Conservation (phyloP, 2,888 invertebrate species). For the Ennomos quercinarius region DNA sequence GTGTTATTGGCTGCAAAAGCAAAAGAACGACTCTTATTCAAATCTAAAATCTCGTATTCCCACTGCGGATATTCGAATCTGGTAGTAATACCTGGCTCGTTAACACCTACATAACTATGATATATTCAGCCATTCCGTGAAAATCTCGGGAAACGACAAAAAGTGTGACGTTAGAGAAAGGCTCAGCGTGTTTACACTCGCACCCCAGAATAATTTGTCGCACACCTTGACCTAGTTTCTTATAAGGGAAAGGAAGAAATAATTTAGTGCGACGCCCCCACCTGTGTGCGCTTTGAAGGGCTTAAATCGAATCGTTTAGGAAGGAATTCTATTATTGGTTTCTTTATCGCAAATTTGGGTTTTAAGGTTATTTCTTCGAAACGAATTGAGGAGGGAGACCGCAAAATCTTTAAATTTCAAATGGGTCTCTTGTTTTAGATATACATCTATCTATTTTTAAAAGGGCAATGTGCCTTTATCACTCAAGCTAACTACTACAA, state of each 20-base stretch:
- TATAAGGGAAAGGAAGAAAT: conserved; percentile 48
- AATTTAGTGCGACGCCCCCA: conserved; percentile 51
- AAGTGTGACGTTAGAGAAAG: conserved; percentile 62
- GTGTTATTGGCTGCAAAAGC: too few species aligned
- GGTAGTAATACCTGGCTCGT: conserved; percentile 2
- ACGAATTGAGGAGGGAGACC: conserved; percentile 29
- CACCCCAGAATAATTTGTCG: conserved; percentile 65
- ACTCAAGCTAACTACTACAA: too few species aligned
- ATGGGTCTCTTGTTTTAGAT: too few species aligned
- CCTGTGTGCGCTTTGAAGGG: conserved; percentile 41
- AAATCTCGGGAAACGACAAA: conserved; percentile 51
- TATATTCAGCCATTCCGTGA: conserved; percentile 12
- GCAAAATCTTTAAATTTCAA: too few species aligned
- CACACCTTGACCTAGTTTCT: conserved; percentile 68
- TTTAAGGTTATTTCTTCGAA: conserved; percentile 23
- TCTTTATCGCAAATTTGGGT: conserved; percentile 28
- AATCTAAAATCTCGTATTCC: too few species aligned
- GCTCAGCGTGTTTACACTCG: conserved; percentile 64
- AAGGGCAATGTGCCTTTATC: too few species aligned
- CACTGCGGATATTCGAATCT: background rate
- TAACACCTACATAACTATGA: conserved; percentile 15
- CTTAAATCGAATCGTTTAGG: conserved; percentile 42
- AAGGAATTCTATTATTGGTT: conserved; percentile 50
- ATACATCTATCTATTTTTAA: too few species aligned
- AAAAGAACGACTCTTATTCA: too few species aligned